Conservation (phyloP, 92 coral and sea anemone genomes). For the Palythoa caribaeorum region DNA sequence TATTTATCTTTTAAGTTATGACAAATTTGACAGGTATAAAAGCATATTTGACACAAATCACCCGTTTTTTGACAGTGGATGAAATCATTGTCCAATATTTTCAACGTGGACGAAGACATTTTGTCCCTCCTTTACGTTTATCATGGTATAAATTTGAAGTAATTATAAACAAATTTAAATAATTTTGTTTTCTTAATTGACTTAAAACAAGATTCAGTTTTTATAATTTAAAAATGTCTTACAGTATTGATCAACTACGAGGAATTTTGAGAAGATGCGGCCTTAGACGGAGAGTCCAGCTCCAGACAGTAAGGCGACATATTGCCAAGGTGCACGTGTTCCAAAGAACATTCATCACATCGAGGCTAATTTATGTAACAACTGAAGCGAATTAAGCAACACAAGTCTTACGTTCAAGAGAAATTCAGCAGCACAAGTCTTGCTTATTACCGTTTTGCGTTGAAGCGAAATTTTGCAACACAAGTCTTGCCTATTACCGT, state of each 20-base stretch:
- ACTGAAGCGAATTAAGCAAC: not conserved
- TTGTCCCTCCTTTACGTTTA: constrained; percentile 38
- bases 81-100: constrained; percentile 26
- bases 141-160: constrained; percentile 33
- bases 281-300: constrained; percentile 34
- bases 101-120: constrained; percentile 29
- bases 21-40: constrained; percentile 1
- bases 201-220: not conserved
- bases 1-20: constrained; percentile 1
- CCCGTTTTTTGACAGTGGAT: constrained; percentile 39
- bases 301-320: constrained; percentile 34
- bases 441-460: too few relatives aligned
- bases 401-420: too few relatives aligned
- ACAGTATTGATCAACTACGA: constrained; percentile 24
- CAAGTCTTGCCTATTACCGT: too few relatives aligned
- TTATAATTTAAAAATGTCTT: constrained; percentile 14
- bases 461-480: too few relatives aligned
- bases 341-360: too few relatives aligned
- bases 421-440: too few relatives aligned
- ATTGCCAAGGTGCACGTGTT: not conserved
- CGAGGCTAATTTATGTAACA: not conserved
- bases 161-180: constrained; percentile 4
- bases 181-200: not conserved
- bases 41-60: not conserved
- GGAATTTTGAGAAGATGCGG: constrained; percentile 13